These are phyloP conservation scores for Sphaerophoria rueppellii DNA, from an alignment of 2,888 invertebrate genomes.

Conservation along the genomic window DNA sequence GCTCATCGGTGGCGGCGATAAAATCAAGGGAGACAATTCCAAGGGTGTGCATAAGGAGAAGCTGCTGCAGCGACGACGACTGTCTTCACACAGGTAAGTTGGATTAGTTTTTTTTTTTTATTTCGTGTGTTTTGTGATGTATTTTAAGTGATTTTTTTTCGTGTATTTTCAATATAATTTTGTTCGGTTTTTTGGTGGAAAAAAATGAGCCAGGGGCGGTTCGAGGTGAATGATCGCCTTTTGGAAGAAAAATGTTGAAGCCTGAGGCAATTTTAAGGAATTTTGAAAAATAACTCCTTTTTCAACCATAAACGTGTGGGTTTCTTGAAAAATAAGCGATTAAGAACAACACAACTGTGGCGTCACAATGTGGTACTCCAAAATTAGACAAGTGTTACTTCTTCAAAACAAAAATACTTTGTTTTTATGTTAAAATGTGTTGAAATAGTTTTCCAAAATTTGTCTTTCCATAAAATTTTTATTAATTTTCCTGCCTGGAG, in stretches of 20 bases:
- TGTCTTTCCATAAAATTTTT: too few species aligned
- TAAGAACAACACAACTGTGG: too few species aligned
- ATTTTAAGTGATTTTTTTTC: not conserved
- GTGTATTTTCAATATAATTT: conserved; percentile 46
- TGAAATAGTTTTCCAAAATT: too few species aligned
- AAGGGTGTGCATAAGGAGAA: conserved; percentile 75
- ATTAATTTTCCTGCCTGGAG: not conserved
- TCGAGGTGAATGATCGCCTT: not conserved
- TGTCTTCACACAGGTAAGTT: conserved; percentile 75
- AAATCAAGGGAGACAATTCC: conserved; percentile 76
- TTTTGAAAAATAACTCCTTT: too few species aligned
- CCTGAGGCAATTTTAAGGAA: too few species aligned
- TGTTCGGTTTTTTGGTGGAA: conserved; percentile 26
- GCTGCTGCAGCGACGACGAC: conserved; percentile 73
- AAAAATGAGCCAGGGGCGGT: not conserved
- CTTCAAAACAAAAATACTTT: too few species aligned
- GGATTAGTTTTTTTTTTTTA: conserved; percentile 25
- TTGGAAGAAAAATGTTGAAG: not conserved
- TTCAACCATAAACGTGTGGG: too few species aligned
- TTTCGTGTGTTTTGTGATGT: not conserved
- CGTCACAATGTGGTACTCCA: too few species aligned
- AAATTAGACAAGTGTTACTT: too few species aligned
- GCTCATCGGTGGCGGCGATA: conserved; percentile 74
- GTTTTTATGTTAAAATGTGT: too few species aligned
- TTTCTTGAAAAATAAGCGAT: too few species aligned